Evolutionary conservation across 2,888 invertebrate species (phyloP), one percentile per base, ranked within the genome.

Genomic region (Drosophila pseudotalamancana): DNA sequence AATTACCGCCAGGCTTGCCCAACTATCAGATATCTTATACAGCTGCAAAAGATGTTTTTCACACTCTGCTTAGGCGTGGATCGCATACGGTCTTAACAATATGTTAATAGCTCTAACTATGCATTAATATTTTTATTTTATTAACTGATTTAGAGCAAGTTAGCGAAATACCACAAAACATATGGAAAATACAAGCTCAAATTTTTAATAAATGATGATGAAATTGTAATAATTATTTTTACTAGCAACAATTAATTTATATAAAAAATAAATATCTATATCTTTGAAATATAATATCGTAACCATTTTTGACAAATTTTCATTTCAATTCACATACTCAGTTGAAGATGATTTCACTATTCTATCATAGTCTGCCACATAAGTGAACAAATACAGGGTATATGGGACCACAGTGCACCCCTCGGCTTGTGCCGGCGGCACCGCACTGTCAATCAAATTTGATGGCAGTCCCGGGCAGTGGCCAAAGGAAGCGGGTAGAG

Each of bases 361-460:
- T n/a, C 1, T 32, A 14, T 14, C 14, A 14, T 11, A 6, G 9
- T 42, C 14, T n/a, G 6, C 16, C 5, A 16, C 8, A 5, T 23
- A 9, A 14, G 3, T 1, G 6, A 1, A 8, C 3, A 21, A 12
- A 0, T 34, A 32, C 6, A 63, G 62, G 54, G 72, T 72, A 64
- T 68, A 9, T 1, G 11, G 8, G 14, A 16, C 12, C 16, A 27
- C 34, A 37, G 9, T 27, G 32, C 32, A 31, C 56, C 59, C 46
- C 34, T 57, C 35, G 29, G n/a, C 6, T 48, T 29, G 61, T 49
- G 57, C 59, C 55, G 60, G 23, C 57, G 8, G 54, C 68, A 63
- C 27, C 49, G 54, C 51, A 63, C 65, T 84, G 81, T 84, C 81
- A 81, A 84, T 81, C 81, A 81, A 77, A 55, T 53, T 48, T 66